These are phyloP conservation scores for Drosophila lacteicornis DNA, from an alignment of 1,140 invertebrate genomes.

Conservation along the genomic window DNA sequence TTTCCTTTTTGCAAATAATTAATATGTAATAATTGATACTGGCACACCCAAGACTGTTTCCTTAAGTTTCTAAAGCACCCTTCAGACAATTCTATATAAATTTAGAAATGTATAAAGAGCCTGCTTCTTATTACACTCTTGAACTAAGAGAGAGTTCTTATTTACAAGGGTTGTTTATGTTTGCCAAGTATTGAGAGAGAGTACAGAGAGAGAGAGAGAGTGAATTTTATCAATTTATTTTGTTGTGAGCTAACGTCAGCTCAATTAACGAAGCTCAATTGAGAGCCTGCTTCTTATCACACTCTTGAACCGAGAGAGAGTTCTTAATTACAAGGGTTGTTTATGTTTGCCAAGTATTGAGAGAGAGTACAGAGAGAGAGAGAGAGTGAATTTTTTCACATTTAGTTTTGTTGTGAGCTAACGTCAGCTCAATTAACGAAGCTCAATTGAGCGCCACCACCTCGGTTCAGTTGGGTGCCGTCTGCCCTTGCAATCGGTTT, in stretches of 20 bases:
- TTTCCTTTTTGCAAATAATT: too few species aligned
- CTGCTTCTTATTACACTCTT: neutral
- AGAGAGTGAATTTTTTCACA: neutral
- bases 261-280: constrained; percentile 12
- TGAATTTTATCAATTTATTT: neutral
- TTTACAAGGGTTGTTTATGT: neutral
- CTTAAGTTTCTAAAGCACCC: too few species aligned
- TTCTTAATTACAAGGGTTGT: neutral
- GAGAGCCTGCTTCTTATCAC: neutral
- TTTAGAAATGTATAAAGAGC: too few species aligned
- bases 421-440: constrained; percentile 6
- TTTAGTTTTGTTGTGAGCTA: neutral
- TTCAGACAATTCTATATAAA: too few species aligned
- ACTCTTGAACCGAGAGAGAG: neutral
- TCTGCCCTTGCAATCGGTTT: neutral
- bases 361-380: neutral
- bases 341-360: neutral
- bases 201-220: neutral
- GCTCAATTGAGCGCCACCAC: neutral
- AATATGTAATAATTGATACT: too few species aligned
- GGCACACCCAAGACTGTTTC: too few species aligned
- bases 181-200: neutral
- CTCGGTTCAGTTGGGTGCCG: constrained; percentile 27
- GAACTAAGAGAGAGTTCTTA: neutral
- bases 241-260: neutral